Base-by-base conservation (phyloP, 1,140 invertebrate genomes). In the Manduca sexta region DNA sequence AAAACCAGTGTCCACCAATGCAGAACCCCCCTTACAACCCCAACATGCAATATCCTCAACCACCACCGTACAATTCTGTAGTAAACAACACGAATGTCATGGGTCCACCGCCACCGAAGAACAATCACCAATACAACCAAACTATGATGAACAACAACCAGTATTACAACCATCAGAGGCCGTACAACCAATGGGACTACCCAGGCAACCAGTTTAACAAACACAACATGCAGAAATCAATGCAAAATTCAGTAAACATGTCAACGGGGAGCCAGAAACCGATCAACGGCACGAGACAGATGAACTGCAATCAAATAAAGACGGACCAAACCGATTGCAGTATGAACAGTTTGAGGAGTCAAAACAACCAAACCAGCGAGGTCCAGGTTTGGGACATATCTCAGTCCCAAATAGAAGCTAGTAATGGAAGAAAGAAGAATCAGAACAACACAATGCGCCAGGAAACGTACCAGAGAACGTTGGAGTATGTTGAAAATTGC, bases 401-500 rank as follows among this genome's bases (percentile, higher is more conserved):
- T 0, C 86, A 87, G 46, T 87, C 86, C 0, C 86, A 87, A 56
- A 84, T 84, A 50, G 82, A 85, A 52, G 78, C 82, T 14, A 69
- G 68, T 4, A 83, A 86, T 44, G 77, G 78, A 2, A 73, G 80
- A 8, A 86, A 84, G 55, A 87, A 84, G 55, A 77, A 70, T 31
- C 79, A 83, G 31, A 78, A 71, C 41, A 61, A 45, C n/a, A 74
- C 88, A 0, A 95, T 96, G 93, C 84, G 92, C 21, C 92, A 93
- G 26, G 95, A 97, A 45, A 91, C 94, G 0, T 97, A 97, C 72
- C 91, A 95, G 65, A 88, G 95, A 45, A 97, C 95, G 2, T 75
- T 97, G 10, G 94, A 96, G 58, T 97, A 97, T 68, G 95, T 97
- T 0, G 94, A 96, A 64, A 95, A 94, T 71, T 97, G 95, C 73